Evolutionary conservation across 2,888 invertebrate genomes (phyloP).

Genomic region (Rhingia rostrata): DNA sequence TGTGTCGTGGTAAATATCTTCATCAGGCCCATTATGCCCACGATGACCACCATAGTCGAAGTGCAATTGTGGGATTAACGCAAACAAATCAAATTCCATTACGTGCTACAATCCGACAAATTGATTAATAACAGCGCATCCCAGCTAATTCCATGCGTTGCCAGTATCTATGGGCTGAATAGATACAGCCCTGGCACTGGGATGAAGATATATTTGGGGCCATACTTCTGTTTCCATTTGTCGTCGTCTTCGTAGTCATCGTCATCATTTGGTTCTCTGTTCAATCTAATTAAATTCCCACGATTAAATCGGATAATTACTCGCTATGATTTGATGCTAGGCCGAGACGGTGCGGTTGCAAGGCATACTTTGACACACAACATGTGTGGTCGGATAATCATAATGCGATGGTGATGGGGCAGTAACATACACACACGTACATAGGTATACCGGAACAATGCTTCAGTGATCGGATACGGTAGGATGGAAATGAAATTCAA

Average conservation of each 20-base stretch:
- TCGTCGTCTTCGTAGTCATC: neutral
- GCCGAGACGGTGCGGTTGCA: neutral
- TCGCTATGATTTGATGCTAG: slow-evolving; percentile 16
- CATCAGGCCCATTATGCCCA: slow-evolving; percentile 44
- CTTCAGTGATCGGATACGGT: slow-evolving; percentile 22
- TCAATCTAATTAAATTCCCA: slow-evolving; percentile 60
- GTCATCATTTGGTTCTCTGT: neutral
- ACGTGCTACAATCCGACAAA: slow-evolving; percentile 48
- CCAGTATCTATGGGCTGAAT: neutral
- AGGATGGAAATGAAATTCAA: slow-evolving; percentile 46
- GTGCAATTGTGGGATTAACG: slow-evolving; percentile 29
- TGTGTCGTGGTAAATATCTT: slow-evolving; percentile 38
- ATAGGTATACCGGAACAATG: slow-evolving; percentile 17
- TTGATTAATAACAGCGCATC: slow-evolving; percentile 52
- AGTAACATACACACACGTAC: slow-evolving; percentile 27
- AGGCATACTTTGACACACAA: slow-evolving; percentile 10
- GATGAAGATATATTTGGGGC: neutral
- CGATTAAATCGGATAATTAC: slow-evolving; percentile 64
- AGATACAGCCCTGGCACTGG: neutral
- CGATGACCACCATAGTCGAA: slow-evolving; percentile 30
- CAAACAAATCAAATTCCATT: slow-evolving; percentile 68
- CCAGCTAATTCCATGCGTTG: slow-evolving; percentile 14
- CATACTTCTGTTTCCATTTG: neutral
- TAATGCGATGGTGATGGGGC: slow-evolving; percentile 35
- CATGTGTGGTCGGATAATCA: slow-evolving; percentile 47